Base-by-base conservation (phyloP, 30 jellyfish, hydroid and myxozoan genomes). In the Turritopsis rubra region DNA sequence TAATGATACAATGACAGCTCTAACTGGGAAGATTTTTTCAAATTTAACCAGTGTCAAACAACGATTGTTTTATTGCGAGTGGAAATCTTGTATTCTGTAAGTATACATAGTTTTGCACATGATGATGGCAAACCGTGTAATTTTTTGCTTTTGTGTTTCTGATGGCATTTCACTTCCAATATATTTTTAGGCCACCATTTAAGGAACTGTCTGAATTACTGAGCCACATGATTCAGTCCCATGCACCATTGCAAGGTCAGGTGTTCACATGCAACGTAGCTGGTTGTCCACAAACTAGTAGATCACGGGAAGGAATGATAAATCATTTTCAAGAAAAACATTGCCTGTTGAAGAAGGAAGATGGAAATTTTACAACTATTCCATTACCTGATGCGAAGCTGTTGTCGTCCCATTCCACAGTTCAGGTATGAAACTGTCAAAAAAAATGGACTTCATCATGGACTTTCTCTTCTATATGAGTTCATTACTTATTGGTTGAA, bases 231-330 rank as follows among this genome's bases (percentile, higher is more conserved):
- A 87, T 92, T 21, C 54, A 65, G 71, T 75, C 88, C 53, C 98
- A 92, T 85, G 95, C 96, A 28, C 98, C 98, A 53, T 31, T 79
- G 22, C 96, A 87, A 65, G 98, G 98, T 17, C 65, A 88, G 18
- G 4, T 66, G 16, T 76, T 52, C 27, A 65, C 53, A 27, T 91
- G 97, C 82, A 83, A 83, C 80, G 94, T 91, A n/a, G 79, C 91
- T 21, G 96, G 96, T 18, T 91, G 97, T 79, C 75, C 92, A 29
- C 79, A 93, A 17, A 23, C 83, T 70, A 17, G 89, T 74, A 31
- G 86, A 75, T 91, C 95, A 28, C 75, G 96, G 41, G 97, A 96
- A 0, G 82, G 91, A n/a, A 75, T 91, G 91, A 87, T 91, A 25
- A 81, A 87, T 66, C 97, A 91, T 72, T 78, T 91, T 81, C 91